These are phyloP conservation scores for Vultur gryphus DNA, from an alignment of 2,797 vertebrate species.

Conservation along the genomic window DNA sequence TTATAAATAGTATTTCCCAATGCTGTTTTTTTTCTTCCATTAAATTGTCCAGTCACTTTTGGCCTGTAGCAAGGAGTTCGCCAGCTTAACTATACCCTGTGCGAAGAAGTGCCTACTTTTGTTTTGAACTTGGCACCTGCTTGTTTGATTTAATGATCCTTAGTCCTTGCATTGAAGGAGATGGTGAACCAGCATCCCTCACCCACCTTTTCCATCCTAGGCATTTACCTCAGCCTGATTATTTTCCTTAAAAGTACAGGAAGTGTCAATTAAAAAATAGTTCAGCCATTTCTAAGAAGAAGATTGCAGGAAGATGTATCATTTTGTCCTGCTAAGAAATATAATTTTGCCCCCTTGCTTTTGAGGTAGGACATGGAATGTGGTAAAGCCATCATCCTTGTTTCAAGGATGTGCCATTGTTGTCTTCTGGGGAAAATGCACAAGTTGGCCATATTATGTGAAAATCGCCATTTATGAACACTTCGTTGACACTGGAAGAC, in stretches of 20 bases:
- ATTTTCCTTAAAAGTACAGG: constrained; percentile 12
- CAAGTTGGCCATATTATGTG: not conserved
- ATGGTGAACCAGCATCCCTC: not conserved
- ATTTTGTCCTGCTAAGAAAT: not conserved
- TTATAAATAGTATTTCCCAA: constrained; percentile 2
- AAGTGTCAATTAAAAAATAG: constrained; percentile 50
- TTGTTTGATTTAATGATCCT: constrained; percentile 38
- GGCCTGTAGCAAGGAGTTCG: not conserved
- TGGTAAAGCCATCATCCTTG: not conserved
- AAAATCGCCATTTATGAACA: not conserved
- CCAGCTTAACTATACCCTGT: constrained; percentile 18
- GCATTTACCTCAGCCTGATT: not conserved
- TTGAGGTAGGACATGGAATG: not conserved
- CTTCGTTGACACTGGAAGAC: not conserved
- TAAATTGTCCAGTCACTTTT: constrained; percentile 14
- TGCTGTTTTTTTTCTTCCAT: not conserved
- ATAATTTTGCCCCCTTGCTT: not conserved
- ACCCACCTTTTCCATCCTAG: not conserved
- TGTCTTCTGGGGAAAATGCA: not conserved
- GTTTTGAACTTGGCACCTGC: constrained; percentile 37
- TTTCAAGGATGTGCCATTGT: not conserved
- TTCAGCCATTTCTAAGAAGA: constrained; percentile 29
- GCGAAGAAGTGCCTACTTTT: not conserved
- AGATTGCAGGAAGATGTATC: not conserved
- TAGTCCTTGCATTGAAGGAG: not conserved